Percentiles rank a stretch among this genome's conserved stretches.
Conservation (phyloP, 2,797 vertebrate genomes). For the Sebastes minor region DNA sequence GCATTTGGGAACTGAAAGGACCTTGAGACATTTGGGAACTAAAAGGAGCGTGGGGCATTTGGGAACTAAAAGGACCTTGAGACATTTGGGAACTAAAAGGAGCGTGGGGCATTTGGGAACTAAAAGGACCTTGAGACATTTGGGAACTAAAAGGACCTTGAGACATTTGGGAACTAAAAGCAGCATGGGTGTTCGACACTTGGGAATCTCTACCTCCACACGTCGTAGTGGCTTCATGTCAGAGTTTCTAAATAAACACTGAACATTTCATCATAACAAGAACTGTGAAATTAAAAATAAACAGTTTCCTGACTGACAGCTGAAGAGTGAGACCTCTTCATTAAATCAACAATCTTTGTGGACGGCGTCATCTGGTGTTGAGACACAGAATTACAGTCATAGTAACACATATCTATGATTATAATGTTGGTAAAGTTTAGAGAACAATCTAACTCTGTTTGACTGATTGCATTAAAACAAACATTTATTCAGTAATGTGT, state of each 20-base stretch:
- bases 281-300: too few relatives aligned
- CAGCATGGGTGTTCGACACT: too few relatives aligned
- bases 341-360: background rate
- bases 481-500: background rate
- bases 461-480: background rate
- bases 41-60: accelerated
- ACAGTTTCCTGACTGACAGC: background rate
- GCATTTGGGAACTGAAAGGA: too few relatives aligned
- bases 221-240: too few relatives aligned
- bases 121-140: too few relatives aligned
- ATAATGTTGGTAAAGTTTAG: background rate
- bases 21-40: accelerated
- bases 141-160: background rate
- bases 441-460: too few relatives aligned
- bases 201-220: too few relatives aligned
- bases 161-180: background rate
- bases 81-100: background rate
- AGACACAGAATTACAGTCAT: background rate
- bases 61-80: too few relatives aligned
- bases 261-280: too few relatives aligned
- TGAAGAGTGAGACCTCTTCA: background rate
- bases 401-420: too few relatives aligned
- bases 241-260: too few relatives aligned
- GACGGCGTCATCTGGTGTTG: background rate
- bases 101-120: accelerated